A percentile compares a stretch with the other conserved stretches of the same genome.
phyloP scores from a whole-genome alignment of 2,797 vertebrate species.

The Peromyscus aztecus region DNA sequence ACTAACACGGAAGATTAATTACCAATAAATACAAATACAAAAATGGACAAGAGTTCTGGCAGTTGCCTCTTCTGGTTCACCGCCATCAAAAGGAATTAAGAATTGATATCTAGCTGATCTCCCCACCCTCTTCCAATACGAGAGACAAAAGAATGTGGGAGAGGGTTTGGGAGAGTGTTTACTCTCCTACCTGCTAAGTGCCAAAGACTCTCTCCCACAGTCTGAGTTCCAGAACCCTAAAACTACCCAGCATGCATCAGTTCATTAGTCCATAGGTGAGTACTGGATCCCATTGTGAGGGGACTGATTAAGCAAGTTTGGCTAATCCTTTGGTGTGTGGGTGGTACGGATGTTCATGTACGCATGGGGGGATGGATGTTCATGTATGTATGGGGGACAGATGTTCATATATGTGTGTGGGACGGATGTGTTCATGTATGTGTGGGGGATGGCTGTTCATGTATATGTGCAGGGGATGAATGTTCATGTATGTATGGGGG shows the following conservation, averaged over 20 bases:
- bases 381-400: too few relatives aligned
- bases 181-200: not conserved
- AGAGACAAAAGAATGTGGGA: slow-evolving; percentile 45
- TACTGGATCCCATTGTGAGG: not conserved
- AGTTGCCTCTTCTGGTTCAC: not conserved
- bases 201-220: not conserved
- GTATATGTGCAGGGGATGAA: too few relatives aligned
- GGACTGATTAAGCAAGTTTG: not conserved
- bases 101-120: not conserved
- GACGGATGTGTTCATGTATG: too few relatives aligned
- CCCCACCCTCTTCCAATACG: not conserved
- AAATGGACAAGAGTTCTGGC: not conserved
- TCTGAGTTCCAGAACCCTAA: not conserved
- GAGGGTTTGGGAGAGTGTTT: not conserved
- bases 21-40: not conserved
- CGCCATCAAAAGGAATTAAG: slow-evolving; percentile 25
- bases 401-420: too few relatives aligned
- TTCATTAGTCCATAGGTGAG: not conserved
- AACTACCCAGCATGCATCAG: not conserved
- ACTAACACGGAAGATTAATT: not conserved
- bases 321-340: not conserved
- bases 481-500: too few relatives aligned
- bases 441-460: too few relatives aligned
- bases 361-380: too few relatives aligned
- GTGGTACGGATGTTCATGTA: not conserved